These are phyloP conservation scores for Sebastolobus alascanus DNA, from an alignment of 2,797 vertebrate genomes.

Conservation along the genomic window DNA sequence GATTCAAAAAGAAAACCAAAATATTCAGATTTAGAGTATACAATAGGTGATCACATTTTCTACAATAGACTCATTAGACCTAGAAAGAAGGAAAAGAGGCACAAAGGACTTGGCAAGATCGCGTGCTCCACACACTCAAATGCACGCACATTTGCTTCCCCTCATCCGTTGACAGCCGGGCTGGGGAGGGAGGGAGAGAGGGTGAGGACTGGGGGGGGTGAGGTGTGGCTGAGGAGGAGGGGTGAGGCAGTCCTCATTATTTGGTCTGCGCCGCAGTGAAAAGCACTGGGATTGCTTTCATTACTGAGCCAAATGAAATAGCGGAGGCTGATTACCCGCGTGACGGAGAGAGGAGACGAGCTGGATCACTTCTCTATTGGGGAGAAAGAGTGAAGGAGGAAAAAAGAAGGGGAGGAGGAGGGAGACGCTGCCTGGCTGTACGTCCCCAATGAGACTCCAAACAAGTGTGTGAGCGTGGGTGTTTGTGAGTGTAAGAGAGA, in stretches of 20 bases:
- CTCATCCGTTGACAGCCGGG: constrained; percentile 79
- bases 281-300: constrained; percentile 87
- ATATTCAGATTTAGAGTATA: constrained; percentile 10
- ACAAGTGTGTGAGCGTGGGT: constrained; percentile 55
- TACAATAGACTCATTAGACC: constrained; percentile 33
- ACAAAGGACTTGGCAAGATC: constrained; percentile 75
- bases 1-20: constrained; percentile 26
- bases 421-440: constrained; percentile 49
- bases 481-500: constrained; percentile 55
- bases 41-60: constrained; percentile 48
- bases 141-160: constrained; percentile 67
- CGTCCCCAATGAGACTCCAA: constrained; percentile 66
- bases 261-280: constrained; percentile 81
- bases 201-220: constrained; percentile 59
- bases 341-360: constrained; percentile 79
- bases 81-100: constrained; percentile 47
- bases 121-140: constrained; percentile 61
- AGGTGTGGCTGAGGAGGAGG: constrained; percentile 57
- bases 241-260: constrained; percentile 81
- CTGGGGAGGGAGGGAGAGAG: constrained; percentile 65
- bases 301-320: constrained; percentile 86
- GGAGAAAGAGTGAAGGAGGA: constrained; percentile 49
- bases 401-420: neutral
- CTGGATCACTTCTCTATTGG: constrained; percentile 69
- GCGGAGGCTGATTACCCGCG: constrained; percentile 83